These are phyloP conservation scores for Polypterus senegalus DNA, from an alignment of 2,113 vertebrate species.

Conservation along the genomic window DNA sequence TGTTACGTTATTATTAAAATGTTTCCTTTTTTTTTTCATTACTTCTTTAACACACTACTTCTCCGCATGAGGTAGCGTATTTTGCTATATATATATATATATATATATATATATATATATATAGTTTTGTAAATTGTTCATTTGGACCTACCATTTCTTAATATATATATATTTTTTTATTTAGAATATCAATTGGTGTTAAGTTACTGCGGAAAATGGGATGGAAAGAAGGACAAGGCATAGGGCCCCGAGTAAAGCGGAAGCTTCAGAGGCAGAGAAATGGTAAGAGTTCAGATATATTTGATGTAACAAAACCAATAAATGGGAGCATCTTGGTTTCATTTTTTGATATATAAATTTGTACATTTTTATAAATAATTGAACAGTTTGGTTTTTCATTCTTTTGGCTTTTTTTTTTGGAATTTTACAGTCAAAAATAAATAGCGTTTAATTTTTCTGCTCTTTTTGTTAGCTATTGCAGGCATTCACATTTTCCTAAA, in stretches of 20 bases:
- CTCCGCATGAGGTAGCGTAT: too few species aligned
- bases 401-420: conserved; percentile 19
- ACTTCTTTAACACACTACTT: too few species aligned
- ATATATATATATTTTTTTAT: neutral
- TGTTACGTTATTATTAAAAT: too few species aligned
- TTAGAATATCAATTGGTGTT: conserved; percentile 74
- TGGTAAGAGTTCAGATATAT: conserved; percentile 35
- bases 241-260: conserved; percentile 83
- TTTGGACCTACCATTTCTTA: too few species aligned
- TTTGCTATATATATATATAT: too few species aligned
- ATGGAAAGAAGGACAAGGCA: conserved; percentile 89
- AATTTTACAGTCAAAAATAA: too few species aligned
- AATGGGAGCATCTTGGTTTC: neutral
- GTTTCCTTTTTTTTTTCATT: too few species aligned
- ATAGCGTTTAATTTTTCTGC: too few species aligned
- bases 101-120: too few species aligned
- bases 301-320: neutral
- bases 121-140: neutral
- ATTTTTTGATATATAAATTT: neutral
- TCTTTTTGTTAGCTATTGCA: too few species aligned
- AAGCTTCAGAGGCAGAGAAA: conserved; percentile 53
- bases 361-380: neutral
- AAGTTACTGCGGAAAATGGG: conserved; percentile 84
- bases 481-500: too few species aligned
- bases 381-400: too few species aligned